phyloP scores from a whole-genome alignment of 2,888 invertebrate species.

The Asteroscopus sphinx region DNA sequence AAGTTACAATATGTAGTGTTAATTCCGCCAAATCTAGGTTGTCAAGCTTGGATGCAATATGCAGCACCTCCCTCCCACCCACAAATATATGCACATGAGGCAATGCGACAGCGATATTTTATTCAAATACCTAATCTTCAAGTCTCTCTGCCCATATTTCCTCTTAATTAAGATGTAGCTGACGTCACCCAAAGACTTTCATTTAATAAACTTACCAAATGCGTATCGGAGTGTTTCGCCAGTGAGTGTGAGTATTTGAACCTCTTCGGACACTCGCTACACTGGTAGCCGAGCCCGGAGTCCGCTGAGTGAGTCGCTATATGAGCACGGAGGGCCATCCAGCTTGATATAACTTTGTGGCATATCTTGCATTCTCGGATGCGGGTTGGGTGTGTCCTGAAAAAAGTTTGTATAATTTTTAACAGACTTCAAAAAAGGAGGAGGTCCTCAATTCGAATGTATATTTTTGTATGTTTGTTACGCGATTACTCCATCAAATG shows the following conservation, averaged over 20 bases:
- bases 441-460: too few species aligned
- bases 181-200: neutral
- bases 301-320: constrained; percentile 68
- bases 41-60: too few species aligned
- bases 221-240: constrained; percentile 83
- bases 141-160: too few species aligned
- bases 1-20: too few species aligned
- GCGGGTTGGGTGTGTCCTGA: constrained; percentile 72
- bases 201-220: constrained; percentile 69
- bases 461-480: too few species aligned
- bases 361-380: constrained; percentile 77
- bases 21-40: too few species aligned
- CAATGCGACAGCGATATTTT: too few species aligned
- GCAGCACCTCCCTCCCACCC: too few species aligned
- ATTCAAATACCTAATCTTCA: too few species aligned
- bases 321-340: constrained; percentile 71
- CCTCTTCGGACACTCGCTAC: constrained; percentile 79
- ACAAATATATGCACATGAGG: too few species aligned
- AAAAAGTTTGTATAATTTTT: neutral
- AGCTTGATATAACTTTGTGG: constrained; percentile 62
- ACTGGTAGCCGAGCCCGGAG: constrained; percentile 68
- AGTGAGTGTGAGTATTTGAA: constrained; percentile 84
- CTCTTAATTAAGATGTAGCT: too few species aligned
- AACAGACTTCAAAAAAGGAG: neutral
- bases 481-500: too few species aligned